Percentiles rank a stretch among this genome's conserved stretches.
Evolutionary conservation across 2,888 invertebrate species (phyloP).

Genomic region (Drosophila hawaiiensis): DNA sequence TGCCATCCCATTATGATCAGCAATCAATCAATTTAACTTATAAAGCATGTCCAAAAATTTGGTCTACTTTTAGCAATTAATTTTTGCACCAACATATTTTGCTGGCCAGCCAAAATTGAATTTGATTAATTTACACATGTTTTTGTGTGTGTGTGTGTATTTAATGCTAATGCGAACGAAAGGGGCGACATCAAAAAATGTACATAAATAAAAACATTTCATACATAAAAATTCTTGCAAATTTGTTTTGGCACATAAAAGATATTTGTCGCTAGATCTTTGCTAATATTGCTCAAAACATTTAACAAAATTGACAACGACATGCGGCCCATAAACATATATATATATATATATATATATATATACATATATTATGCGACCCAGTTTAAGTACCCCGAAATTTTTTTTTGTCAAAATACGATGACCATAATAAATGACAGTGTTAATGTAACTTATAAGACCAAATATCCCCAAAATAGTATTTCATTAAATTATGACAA

Average conservation of each 20-base stretch:
- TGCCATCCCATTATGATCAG: conserved; percentile 33
- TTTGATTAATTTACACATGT: conserved; percentile 67
- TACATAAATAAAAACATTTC: conserved; percentile 50
- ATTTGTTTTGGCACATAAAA: conserved; percentile 69
- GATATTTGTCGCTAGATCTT: conserved; percentile 58
- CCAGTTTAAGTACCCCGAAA: conserved; percentile 53
- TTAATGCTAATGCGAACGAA: conserved; percentile 6
- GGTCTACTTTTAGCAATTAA: conserved; percentile 18
- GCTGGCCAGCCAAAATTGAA: conserved; percentile 43
- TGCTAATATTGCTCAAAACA: conserved; percentile 71
- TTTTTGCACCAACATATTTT: conserved; percentile 29
- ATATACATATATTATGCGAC: conserved; percentile 28
- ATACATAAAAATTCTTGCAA: conserved; percentile 56
- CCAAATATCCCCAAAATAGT: not conserved
- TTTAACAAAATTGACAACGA: conserved; percentile 77
- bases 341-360: not conserved
- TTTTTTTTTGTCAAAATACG: not conserved
- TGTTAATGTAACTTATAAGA: conserved; percentile 5
- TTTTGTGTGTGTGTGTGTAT: conserved; percentile 34
- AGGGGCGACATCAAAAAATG: conserved; percentile 18
- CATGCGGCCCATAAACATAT: conserved; percentile 43
- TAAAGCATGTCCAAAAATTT: conserved; percentile 21
- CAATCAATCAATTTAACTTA: conserved; percentile 49
- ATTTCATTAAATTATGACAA: not conserved
- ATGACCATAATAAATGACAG: conserved; percentile 8